Evolutionary conservation across 1,140 invertebrate species (phyloP), one percentile per base, ranked within the genome.

Genomic region (Aphelenchoides avenae): DNA sequence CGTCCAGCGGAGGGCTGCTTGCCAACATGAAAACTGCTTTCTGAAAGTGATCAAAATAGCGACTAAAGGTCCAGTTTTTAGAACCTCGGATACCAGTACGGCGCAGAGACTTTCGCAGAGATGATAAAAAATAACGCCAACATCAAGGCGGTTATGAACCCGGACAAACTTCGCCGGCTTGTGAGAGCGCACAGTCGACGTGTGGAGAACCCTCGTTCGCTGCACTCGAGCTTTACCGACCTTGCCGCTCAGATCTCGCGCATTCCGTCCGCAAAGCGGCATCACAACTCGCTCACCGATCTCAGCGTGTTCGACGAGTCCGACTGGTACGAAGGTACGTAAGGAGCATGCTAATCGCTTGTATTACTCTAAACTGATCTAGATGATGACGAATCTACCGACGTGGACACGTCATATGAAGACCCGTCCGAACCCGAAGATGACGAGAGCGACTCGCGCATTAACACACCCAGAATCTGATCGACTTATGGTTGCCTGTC

Each of bases 171-270:
- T 20, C 39, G 41, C 15, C 29, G 30, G 13, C 15, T 54, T 26
- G 56, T 53, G 29, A 58, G 56, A 51, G 11, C 52, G 20, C 27
- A 46, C n/a, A 22, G 41, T 26, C 24, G 58, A 20, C 22, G 42
- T 40, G 26, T 48, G 18, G 42, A 59, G 41, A 20, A 13, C 20
- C 18, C 51, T 15, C 39, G 41, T 9, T 59, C 55, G n/a, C 20
- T 70, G 15, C 70, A 60, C 13, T 64, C 49, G 26, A 76, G 72
- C 0, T 75, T 75, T 54, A 77, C 74, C 31, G 73, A 75, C 61
- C 52, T 75, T 29, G 73, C 73, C 20, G 73, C 73, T 7, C 64
- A 65, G 33, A 59, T 77, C 29, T 76, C 73, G 1, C 65, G 75
- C 22, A 71, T 75, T 47, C 73, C 73, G 5, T 42, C 52, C 29